Conservation (phyloP, 37 sponge, comb jelly and placozoan genomes). For the Beroe forskalii region DNA sequence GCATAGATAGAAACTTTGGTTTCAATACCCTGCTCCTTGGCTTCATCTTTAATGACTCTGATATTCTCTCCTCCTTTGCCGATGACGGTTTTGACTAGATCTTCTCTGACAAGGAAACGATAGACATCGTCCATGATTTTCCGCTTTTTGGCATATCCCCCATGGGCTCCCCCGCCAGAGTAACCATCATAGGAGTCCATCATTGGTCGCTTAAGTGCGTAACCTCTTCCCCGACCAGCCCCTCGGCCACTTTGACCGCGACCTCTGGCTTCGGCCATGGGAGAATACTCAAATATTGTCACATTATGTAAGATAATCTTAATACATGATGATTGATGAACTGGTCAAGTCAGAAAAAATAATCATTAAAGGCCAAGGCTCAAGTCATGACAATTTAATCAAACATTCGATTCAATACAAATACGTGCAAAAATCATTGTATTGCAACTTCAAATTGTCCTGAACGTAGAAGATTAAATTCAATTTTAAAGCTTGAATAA, state of each 20-base stretch:
- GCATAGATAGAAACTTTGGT: constrained; percentile 62
- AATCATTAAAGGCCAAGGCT: too few species aligned
- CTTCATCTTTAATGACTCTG: constrained; percentile 40
- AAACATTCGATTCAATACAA: too few species aligned
- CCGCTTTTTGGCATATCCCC: constrained; percentile 8
- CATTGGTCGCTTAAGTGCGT: background rate
- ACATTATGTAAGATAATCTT: too few species aligned
- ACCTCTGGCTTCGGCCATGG: constrained; percentile 44
- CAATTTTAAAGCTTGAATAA: too few species aligned
- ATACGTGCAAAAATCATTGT: too few species aligned
- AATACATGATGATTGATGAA: too few species aligned
- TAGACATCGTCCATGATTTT: constrained; percentile 64
- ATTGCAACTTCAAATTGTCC: too few species aligned
- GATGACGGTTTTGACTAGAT: constrained; percentile 18
- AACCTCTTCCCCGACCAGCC: background rate
- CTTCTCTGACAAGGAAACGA: constrained; percentile 34
- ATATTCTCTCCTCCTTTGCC: constrained; percentile 51
- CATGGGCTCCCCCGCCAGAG: background rate
- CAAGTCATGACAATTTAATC: too few species aligned
- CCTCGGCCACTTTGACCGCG: background rate
- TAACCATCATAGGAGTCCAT: background rate
- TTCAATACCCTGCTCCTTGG: constrained; percentile 32
- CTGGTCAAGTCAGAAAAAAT: too few species aligned
- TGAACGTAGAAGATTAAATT: too few species aligned
- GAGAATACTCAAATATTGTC: too few species aligned